Percentiles rank a stretch among this genome's conserved stretches.
Conservation (phyloP, 30 jellyfish, hydroid and myxozoan species). For the Pelagia noctiluca region DNA sequence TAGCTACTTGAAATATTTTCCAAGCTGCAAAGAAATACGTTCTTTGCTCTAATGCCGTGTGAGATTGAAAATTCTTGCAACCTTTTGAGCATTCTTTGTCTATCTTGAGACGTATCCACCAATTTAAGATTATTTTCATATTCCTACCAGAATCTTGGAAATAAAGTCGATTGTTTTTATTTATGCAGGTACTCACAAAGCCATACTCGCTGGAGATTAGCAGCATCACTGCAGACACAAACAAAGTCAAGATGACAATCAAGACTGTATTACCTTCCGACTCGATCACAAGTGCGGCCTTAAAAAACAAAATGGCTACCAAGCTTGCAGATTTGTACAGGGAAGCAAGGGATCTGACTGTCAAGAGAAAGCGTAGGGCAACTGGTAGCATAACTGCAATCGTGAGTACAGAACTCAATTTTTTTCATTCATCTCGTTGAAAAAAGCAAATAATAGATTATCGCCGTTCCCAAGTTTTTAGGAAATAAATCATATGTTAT, state of each 20-base stretch:
- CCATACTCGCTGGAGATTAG: slow-evolving; percentile 73
- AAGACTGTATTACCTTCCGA: slow-evolving; percentile 41
- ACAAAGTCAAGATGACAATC: slow-evolving; percentile 65
- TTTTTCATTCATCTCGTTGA: not conserved
- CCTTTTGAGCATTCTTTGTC: too few relatives aligned
- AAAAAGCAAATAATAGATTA: too few relatives aligned
- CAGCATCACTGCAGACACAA: slow-evolving; percentile 28
- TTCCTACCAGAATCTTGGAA: too few relatives aligned
- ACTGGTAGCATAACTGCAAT: slow-evolving; percentile 82
- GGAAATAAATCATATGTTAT: too few relatives aligned
- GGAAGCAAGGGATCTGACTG: slow-evolving; percentile 51
- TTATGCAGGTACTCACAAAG: slow-evolving; percentile 46
- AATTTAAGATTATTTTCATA: too few relatives aligned
- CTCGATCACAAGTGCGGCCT: slow-evolving; percentile 34
- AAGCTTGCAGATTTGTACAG: slow-evolving; percentile 61
- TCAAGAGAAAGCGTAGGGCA: slow-evolving; percentile 83
- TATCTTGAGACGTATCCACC: too few relatives aligned
- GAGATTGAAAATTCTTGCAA: too few relatives aligned
- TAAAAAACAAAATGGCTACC: slow-evolving; percentile 36
- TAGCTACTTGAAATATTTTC: not conserved
- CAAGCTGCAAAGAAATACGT: not conserved
- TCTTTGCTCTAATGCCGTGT: not conserved
- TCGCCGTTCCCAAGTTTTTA: too few relatives aligned
- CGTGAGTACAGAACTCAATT: slow-evolving; percentile 39
- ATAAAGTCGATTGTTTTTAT: too few relatives aligned